Base-by-base conservation (phyloP, 2,888 invertebrate genomes). In the Perithous albicinctus region DNA sequence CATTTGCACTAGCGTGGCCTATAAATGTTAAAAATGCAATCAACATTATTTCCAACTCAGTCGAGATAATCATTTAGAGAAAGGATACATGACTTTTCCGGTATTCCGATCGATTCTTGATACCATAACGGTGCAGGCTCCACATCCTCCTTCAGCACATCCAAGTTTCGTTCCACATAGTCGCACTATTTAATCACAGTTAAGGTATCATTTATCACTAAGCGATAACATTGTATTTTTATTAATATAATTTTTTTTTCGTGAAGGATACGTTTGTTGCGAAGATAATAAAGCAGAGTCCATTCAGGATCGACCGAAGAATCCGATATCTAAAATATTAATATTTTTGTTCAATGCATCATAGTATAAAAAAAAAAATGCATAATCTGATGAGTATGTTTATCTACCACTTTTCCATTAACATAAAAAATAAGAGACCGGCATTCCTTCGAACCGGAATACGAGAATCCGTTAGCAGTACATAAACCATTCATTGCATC, bases 101-200 rank as follows among this genome's bases (percentile, higher is more conserved):
- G 93, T 93, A 2, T 78, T 86, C 0, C 95, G 94, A 87, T 96
- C 94, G 88, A 95, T 95, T 90, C 95, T 95, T 12, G 98, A 98
- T 7, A 98, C 93, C 97, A 98, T 98, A 0, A 99, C 98, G 0
- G 98, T 98, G 90, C 99, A 99, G 0, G 98, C 98, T 0, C 98
- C 98, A 90, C 98, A 99, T 1, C 98, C 98, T 29, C 98, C 98
- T 93, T 98, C 98, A 0, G 97, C 98, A 90, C 99, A 99, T 32
- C 97, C 98, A 83, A 98, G 94, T 93, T 99, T 99, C 3, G 98
- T 97, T 12, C 98, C 98, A 84, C 96, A 96, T 84, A 98, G 93
- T 46, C 94, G 93, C 61, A 98, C 95, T 95, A 86, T 72, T 82
- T 51, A 56, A 12, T 69, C 59, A 12, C 43, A 54, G 77, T 88